Evolutionary conservation across 2,113 vertebrate species (phyloP), one percentile per base, ranked within the genome.

Genomic region (Eulacestoma nigropectus): DNA sequence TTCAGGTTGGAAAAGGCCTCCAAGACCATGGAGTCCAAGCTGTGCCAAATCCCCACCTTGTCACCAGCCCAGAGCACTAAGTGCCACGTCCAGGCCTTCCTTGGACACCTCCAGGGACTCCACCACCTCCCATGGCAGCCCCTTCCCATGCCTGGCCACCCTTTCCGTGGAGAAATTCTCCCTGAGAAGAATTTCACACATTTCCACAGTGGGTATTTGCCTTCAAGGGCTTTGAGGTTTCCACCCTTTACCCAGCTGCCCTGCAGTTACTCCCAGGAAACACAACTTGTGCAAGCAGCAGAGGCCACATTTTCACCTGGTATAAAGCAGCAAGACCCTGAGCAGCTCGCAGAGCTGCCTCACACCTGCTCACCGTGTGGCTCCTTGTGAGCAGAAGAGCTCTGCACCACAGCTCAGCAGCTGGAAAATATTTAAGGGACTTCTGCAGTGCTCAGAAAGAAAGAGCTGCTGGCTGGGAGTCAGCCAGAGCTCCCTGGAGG

Each of bases 351-450:
- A 1, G 63, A 57, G 53, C 35, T 52, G 65, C 72, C 49, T 67
- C n/a, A 35, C 11, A 20, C 29, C 25, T 1, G 0, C 52, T 56
- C 21, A 5, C 27, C 21, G 0, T 2, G 26, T 2, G 29, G 42
- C 44, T 27, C 59, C 42, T 27, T 3, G 1, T 0, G 2, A 35
- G 56, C 42, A 57, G 53, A 21, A 53, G 21, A 56, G 52, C 62
- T 74, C 87, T 46, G 44, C 41, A 26, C 44, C 63, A 19, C n/a
- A 56, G 49, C 22, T 55, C 49, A 62, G 80, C 22, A 47, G 7
- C 37, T 78, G 52, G 18, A 17, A 65, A 84, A 44, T 13, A 37
- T 18, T 49, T 5, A 6, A 63, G 44, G n/a, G 37, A 32, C 22
- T 57, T 19, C 5, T 64, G 29, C 16, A 17, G 69, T 6, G 32